Evolutionary conservation across 1,140 invertebrate species (phyloP).

Genomic region (Drosophila sproati): DNA sequence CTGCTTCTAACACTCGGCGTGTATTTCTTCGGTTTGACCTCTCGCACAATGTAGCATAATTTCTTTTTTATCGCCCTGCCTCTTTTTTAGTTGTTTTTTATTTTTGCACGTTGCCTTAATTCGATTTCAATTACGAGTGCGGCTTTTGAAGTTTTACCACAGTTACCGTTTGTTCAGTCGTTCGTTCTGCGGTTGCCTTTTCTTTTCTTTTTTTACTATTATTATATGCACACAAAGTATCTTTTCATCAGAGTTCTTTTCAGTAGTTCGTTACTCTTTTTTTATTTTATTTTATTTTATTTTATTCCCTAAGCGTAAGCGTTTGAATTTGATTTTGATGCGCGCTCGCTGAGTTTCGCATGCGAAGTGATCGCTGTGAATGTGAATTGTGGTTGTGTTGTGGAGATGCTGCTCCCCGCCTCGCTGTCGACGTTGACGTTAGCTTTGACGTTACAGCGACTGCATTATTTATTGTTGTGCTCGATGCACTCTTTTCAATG

Average conservation of each 20-base stretch:
- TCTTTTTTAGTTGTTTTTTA: slow-evolving; percentile 33
- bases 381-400: slow-evolving; percentile 14
- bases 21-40: slow-evolving; percentile 55
- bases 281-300: slow-evolving; percentile 7
- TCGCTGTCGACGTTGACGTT: slow-evolving; percentile 34
- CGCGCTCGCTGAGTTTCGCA: slow-evolving; percentile 80
- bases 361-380: slow-evolving; percentile 70
- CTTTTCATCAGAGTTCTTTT: slow-evolving; percentile 44
- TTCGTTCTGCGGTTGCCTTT: slow-evolving; percentile 39
- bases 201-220: slow-evolving; percentile 20
- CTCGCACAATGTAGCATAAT: slow-evolving; percentile 78
- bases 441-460: slow-evolving; percentile 37
- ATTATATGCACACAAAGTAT: slow-evolving; percentile 59
- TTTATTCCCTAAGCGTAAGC: slow-evolving; percentile 39
- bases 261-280: slow-evolving; percentile 56
- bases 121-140: slow-evolving; percentile 77
- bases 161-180: slow-evolving; percentile 46
- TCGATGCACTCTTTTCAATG: slow-evolving; percentile 59
- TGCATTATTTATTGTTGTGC: slow-evolving; percentile 66
- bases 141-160: slow-evolving; percentile 63
- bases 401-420: slow-evolving; percentile 38
- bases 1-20: slow-evolving; percentile 27
- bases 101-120: slow-evolving; percentile 76
- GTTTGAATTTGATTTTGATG: slow-evolving; percentile 77
- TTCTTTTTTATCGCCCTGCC: slow-evolving; percentile 74